Evolutionary conservation across 2,113 vertebrate genomes (phyloP), one percentile per base, ranked within the genome.

Genomic region (Chamaea fasciata): DNA sequence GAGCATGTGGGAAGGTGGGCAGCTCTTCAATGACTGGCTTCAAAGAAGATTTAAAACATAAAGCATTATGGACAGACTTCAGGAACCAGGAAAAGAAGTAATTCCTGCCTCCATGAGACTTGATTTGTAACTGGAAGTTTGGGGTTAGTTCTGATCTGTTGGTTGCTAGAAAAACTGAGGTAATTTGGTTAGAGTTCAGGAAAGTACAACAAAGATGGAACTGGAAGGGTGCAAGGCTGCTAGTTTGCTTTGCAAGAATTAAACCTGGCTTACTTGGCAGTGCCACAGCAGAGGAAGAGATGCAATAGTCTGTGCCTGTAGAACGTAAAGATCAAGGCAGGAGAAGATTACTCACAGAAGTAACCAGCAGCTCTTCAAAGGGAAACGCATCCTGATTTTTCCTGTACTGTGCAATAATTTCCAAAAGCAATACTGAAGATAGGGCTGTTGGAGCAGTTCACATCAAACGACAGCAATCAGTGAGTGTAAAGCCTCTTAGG

Each of bases 1-100:
- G 53, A 95, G 67, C 76, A 52, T 44, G 86, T 82, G 69, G 91
- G 64, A 91, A 89, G 89, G 74, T 94, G 89, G 81, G 81, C 73
- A 96, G 92, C 0, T 0, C 68, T 77, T 77, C 76, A 70, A 71
- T 81, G 71, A 17, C 73, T 90, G 68, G 35, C 92, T 97, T 97
- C 89, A 96, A 95, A 93, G 82, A 56, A 65, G 33, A 27, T 70
- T 93, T 87, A 83, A 87, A 96, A 56, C 33, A n/a, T 26, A 35
- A 63, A 44, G 22, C 2, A 0, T 90, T 90, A 77, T 11, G 39
- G 79, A 52, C 21, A 77, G 31, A 75, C 73, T 94, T 89, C 56
- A 81, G 47, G 47, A 83, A 15, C 52, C 31, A 75, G 56, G 24
- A 18, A 93, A 75, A 59, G 60, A 94, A 35, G 49, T 70, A 75